These are phyloP conservation scores for Andrena camellia DNA, from an alignment of 2,888 invertebrate genomes.

Conservation along the genomic window DNA sequence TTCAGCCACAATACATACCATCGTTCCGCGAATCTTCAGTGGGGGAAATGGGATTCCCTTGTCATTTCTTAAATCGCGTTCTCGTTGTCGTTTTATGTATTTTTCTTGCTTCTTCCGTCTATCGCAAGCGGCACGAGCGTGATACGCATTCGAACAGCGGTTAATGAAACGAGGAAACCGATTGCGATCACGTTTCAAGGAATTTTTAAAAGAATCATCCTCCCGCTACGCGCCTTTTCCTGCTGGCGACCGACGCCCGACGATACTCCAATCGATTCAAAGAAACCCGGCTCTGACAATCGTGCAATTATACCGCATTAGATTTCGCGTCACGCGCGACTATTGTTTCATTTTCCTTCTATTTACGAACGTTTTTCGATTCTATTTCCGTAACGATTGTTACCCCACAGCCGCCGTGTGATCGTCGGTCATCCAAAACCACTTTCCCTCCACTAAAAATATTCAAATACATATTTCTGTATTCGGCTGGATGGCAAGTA, in stretches of 20 bases:
- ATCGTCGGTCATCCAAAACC: not conserved
- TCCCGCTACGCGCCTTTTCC: not conserved
- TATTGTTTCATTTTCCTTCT: too few species aligned
- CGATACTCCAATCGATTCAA: not conserved
- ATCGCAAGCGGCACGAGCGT: slow-evolving; percentile 7
- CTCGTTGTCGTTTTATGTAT: not conserved
- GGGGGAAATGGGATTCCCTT: slow-evolving; percentile 19
- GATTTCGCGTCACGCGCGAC: too few species aligned
- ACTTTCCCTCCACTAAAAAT: not conserved
- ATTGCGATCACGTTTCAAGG: not conserved
- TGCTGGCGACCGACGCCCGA: not conserved
- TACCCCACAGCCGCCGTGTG: not conserved
- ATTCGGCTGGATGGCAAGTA: too few species aligned
- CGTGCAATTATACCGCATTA: too few species aligned
- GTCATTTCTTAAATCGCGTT: slow-evolving; percentile 2
- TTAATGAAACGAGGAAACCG: not conserved
- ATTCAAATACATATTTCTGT: not conserved
- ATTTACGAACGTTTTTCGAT: not conserved
- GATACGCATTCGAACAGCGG: not conserved
- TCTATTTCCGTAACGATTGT: not conserved
- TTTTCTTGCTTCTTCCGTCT: slow-evolving; percentile 14
- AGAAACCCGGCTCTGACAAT: not conserved
- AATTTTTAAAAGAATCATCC: not conserved
- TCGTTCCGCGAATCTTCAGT: not conserved
- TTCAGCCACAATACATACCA: not conserved